Evolutionary conservation across 2,888 invertebrate genomes (phyloP).

Genomic region (Fragum sueziense): DNA sequence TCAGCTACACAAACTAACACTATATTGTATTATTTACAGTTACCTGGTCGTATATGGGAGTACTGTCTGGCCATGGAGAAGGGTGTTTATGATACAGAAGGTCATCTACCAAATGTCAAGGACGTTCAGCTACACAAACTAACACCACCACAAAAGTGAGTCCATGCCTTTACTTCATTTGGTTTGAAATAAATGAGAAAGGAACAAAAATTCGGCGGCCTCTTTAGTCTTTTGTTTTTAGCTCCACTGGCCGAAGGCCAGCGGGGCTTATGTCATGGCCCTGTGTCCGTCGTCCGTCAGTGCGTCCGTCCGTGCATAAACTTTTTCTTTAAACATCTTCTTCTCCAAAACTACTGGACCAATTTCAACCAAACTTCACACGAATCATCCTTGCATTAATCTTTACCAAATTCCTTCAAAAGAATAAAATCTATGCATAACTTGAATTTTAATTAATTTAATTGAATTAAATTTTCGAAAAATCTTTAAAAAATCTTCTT

Average conservation of each 20-base stretch:
- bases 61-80: slow-evolving; percentile 63
- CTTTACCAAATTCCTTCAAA: not conserved
- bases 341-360: not conserved
- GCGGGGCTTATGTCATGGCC: not conserved
- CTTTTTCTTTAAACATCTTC: not conserved
- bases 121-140: slow-evolving; percentile 54
- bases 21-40: slow-evolving; percentile 43
- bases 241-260: slow-evolving; percentile 5
- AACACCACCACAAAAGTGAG: slow-evolving; percentile 60
- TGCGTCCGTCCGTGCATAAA: not conserved
- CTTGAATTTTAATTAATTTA: no score
- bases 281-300: not conserved
- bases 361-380: not conserved
- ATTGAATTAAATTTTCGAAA: no score
- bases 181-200: no score
- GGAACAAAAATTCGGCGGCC: no score
- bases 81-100: slow-evolving; percentile 58
- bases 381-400: not conserved
- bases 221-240: not conserved
- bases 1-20: slow-evolving; percentile 51
- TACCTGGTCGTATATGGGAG: slow-evolving; percentile 68
- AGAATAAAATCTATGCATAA: no score
- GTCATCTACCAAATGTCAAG: slow-evolving; percentile 49
- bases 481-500: no score
- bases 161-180: not conserved